Conservation (phyloP, 2,797 vertebrate species). For the Etheostoma nigrum region DNA sequence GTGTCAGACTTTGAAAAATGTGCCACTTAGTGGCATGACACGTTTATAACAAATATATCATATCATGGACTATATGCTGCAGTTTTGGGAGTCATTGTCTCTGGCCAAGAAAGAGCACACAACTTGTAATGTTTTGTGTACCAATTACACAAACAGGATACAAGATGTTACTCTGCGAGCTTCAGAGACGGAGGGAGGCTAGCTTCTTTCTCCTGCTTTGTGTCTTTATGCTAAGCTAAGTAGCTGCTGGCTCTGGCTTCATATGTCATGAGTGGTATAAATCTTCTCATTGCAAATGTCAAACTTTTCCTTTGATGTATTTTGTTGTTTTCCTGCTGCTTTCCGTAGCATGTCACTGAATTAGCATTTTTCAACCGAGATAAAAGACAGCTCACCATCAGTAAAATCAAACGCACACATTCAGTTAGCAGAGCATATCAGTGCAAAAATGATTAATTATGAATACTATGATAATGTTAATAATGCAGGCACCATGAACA, state of each 20-base stretch:
- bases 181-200: background rate
- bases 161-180: background rate
- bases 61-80: background rate
- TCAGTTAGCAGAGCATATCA: slow-evolving; percentile 31
- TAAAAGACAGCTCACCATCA: slow-evolving; percentile 34
- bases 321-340: slow-evolving; percentile 23
- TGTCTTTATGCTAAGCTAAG: slow-evolving; percentile 11
- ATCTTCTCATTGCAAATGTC: background rate
- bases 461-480: slow-evolving; percentile 1
- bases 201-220: background rate
- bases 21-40: no score
- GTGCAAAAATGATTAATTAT: background rate
- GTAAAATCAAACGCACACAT: slow-evolving; percentile 14
- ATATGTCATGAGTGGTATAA: background rate
- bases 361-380: slow-evolving; percentile 46
- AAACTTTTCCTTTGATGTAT: slow-evolving; percentile 34
- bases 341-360: slow-evolving; percentile 36
- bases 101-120: background rate
- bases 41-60: no score
- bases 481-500: slow-evolving; percentile 27
- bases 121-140: background rate
- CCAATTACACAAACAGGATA: background rate
- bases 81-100: background rate
- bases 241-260: background rate
- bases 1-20: background rate